These are phyloP conservation scores for Etia nguti DNA, from an alignment of 2,113 vertebrate genomes.

Conservation along the genomic window DNA sequence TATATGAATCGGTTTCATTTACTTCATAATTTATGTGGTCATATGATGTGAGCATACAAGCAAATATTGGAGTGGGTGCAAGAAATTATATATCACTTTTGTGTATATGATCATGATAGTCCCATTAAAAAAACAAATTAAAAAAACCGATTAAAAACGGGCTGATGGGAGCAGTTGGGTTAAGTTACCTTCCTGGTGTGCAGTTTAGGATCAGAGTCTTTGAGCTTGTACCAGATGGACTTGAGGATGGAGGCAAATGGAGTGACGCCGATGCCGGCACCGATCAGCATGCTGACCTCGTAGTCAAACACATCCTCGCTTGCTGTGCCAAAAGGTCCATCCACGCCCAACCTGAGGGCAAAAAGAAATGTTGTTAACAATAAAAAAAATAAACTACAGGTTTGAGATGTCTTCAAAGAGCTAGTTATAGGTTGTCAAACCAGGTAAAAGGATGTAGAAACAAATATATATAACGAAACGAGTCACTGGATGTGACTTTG, in stretches of 20 bases:
- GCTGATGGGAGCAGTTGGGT: no score
- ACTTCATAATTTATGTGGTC: neutral
- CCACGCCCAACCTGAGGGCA: constrained; percentile 79
- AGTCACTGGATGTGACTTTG: neutral
- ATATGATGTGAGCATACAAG: no score
- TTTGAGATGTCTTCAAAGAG: rapidly evolving
- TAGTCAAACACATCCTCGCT: constrained; percentile 91
- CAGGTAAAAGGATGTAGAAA: no score
- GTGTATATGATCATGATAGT: no score
- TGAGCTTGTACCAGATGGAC: constrained; percentile 93
- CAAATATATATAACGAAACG: neutral
- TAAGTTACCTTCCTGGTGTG: constrained; percentile 79
- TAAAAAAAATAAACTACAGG: neutral
- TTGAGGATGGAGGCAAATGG: constrained; percentile 92
- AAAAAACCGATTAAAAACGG: neutral
- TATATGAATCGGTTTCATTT: neutral
- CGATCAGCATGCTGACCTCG: constrained; percentile 87
- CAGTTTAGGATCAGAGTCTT: constrained; percentile 77
- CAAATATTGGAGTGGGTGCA: no score
- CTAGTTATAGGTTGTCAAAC: neutral
- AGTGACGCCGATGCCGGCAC: constrained; percentile 87
- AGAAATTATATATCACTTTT: no score
- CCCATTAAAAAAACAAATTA: no score
- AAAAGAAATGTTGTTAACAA: neutral
- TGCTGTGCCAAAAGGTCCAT: constrained; percentile 89